Percentiles rank a stretch among this genome's conserved stretches.
These are phyloP conservation scores for Iguana delicatissima DNA, from an alignment of 2,797 vertebrate genomes.

Conservation along the genomic window DNA sequence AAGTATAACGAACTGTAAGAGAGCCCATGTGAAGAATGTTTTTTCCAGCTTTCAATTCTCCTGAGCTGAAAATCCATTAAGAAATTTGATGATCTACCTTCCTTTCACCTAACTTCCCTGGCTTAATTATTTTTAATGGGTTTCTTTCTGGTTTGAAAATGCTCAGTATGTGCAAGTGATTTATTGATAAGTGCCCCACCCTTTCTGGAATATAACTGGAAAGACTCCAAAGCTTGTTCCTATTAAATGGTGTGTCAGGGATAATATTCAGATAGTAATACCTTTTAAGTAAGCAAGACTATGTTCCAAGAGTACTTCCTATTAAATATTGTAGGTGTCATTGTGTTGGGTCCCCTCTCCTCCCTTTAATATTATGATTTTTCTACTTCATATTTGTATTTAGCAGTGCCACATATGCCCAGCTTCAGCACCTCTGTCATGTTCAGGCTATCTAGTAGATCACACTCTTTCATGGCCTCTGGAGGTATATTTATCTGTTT, in stretches of 20 bases:
- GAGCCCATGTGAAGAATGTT: slow-evolving; percentile 28
- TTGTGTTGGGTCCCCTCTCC: neutral
- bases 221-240: slow-evolving; percentile 26
- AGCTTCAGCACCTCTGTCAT: no score
- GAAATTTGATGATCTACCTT: slow-evolving; percentile 52
- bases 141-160: slow-evolving; percentile 46
- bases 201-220: neutral
- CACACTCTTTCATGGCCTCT: no score
- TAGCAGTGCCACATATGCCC: neutral
- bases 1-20: slow-evolving; percentile 35
- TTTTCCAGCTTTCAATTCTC: slow-evolving; percentile 38
- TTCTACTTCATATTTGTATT: slow-evolving; percentile 8
- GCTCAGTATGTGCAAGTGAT: slow-evolving; percentile 31
- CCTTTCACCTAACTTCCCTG: slow-evolving; percentile 45
- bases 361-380: slow-evolving; percentile 5
- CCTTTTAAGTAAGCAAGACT: slow-evolving; percentile 28
- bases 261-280: slow-evolving; percentile 36
- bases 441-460: no score
- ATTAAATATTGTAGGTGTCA: slow-evolving; percentile 9
- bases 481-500: no score
- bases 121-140: slow-evolving; percentile 48
- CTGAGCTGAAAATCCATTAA: slow-evolving; percentile 49
- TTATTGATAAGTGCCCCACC: slow-evolving; percentile 4
- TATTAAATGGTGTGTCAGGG: slow-evolving; percentile 6
- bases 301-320: slow-evolving; percentile 15